Evolutionary conservation across 2,797 vertebrate genomes (phyloP).

Genomic region (Brachyrhaphis roseni): DNA sequence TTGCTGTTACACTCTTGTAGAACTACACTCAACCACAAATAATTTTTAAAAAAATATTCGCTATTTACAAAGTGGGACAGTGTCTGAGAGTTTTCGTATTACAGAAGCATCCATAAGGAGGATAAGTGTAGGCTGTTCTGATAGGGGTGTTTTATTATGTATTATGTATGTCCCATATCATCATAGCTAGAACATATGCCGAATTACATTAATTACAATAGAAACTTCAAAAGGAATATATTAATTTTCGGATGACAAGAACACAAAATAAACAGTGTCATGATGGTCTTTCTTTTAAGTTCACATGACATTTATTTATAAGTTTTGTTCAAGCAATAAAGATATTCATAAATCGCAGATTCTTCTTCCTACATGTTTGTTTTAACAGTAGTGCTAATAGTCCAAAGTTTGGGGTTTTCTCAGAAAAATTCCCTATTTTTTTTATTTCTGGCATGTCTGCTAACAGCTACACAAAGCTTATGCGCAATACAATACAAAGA

Average conservation of each 20-base stretch:
- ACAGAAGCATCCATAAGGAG: background rate
- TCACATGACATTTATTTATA: background rate
- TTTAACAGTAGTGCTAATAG: background rate
- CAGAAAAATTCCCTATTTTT: background rate
- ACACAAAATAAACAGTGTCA: background rate
- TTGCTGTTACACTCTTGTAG: background rate
- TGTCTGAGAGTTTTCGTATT: background rate
- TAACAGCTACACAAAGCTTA: background rate
- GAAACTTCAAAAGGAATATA: background rate
- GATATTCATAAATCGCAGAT: background rate
- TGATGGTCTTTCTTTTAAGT: background rate
- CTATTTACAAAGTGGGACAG: background rate
- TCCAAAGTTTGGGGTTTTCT: background rate
- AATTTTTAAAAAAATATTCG: too few species aligned
- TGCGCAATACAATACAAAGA: background rate
- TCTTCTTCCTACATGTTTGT: background rate
- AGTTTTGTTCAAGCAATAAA: background rate
- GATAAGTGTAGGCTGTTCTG: background rate
- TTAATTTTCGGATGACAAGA: background rate
- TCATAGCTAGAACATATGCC: background rate
- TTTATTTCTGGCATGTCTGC: background rate
- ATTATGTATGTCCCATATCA: background rate
- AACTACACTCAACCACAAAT: background rate
- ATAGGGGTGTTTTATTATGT: background rate
- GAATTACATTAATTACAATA: background rate